Evolutionary conservation across 1,140 invertebrate genomes (phyloP).

Genomic region (Mercenaria mercenaria): DNA sequence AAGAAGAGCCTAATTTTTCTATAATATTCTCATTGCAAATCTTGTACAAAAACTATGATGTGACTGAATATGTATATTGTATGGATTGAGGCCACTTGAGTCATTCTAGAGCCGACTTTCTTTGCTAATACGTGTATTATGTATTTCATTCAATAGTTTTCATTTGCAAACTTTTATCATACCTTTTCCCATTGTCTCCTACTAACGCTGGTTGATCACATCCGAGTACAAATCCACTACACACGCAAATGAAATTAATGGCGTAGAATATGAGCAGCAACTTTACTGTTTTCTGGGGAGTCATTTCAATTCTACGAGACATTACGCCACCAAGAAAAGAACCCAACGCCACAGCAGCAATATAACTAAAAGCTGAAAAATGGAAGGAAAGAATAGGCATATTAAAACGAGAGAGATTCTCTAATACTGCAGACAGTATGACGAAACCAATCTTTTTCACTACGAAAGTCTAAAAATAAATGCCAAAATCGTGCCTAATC

Average conservation of each 20-base stretch:
- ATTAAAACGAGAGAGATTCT: not conserved
- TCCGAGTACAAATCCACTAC: constrained; percentile 68
- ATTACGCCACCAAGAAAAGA: constrained; percentile 72
- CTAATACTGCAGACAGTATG: not conserved
- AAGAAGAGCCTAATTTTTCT: too few species aligned
- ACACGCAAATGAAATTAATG: constrained; percentile 7
- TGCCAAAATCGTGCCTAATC: too few species aligned
- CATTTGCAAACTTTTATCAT: too few species aligned
- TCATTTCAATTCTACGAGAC: constrained; percentile 73
- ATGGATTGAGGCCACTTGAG: too few species aligned
- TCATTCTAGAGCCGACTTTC: too few species aligned
- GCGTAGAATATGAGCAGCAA: constrained; percentile 41
- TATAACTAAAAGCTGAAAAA: constrained; percentile 48
- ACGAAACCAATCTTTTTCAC: too few species aligned
- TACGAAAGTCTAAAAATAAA: too few species aligned
- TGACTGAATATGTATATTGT: too few species aligned
- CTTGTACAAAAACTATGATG: too few species aligned
- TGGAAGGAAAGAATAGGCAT: not conserved
- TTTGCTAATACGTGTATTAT: too few species aligned
- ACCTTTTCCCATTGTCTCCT: constrained; percentile 45
- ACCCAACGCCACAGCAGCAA: constrained; percentile 63
- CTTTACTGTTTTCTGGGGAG: constrained; percentile 68
- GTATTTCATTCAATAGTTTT: too few species aligned
- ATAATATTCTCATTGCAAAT: too few species aligned
- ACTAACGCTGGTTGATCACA: constrained; percentile 76